These are phyloP conservation scores for Mionectes macconnelli DNA, from an alignment of 2,113 vertebrate genomes.

Conservation along the genomic window DNA sequence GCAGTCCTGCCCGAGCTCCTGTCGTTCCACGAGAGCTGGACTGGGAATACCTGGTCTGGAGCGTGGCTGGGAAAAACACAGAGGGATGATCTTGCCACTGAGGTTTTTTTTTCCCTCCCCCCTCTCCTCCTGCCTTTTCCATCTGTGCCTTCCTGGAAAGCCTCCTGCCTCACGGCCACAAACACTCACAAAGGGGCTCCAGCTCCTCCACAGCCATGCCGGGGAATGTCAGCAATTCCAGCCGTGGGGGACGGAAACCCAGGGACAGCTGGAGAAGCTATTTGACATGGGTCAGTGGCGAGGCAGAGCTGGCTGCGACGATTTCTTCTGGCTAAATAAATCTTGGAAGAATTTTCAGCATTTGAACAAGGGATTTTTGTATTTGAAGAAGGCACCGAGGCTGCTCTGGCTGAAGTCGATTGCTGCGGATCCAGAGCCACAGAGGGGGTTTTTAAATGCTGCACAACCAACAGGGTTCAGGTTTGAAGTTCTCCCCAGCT, in stretches of 20 bases:
- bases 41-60: neutral
- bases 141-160: neutral
- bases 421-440: accelerated
- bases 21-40: accelerated
- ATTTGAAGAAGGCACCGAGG: neutral
- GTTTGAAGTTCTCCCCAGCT: neutral
- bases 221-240: slow-evolving; percentile 41
- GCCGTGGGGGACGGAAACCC: neutral
- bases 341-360: neutral
- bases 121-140: accelerated
- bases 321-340: neutral
- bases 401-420: neutral
- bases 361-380: neutral
- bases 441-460: neutral
- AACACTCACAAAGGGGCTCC: neutral
- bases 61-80: accelerated
- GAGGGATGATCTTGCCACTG: neutral
- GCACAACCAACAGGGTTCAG: neutral
- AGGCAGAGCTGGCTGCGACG: neutral
- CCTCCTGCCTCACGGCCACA: neutral
- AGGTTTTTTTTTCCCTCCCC: accelerated
- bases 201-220: accelerated
- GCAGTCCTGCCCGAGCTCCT: neutral
- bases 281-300: neutral
- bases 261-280: slow-evolving; percentile 28